These are phyloP conservation scores for Gymnoscopelus braueri DNA, from an alignment of 2,797 vertebrate genomes.

Conservation along the genomic window DNA sequence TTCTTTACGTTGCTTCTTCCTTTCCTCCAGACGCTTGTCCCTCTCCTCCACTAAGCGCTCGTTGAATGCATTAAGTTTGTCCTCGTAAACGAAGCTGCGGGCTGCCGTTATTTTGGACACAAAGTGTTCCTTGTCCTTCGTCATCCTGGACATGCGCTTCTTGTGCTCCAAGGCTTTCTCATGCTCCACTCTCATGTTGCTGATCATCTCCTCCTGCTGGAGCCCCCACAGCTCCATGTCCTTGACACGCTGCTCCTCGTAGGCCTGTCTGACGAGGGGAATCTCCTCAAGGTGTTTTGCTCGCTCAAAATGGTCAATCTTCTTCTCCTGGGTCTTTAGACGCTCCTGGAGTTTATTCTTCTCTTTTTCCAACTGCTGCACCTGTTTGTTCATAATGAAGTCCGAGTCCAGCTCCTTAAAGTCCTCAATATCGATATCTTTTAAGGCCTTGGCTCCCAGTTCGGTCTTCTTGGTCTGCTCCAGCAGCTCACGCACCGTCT, in stretches of 20 bases:
- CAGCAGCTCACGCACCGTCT: slow-evolving; percentile 94
- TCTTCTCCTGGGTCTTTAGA: slow-evolving; percentile 98
- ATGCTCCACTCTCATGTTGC: slow-evolving; percentile 93
- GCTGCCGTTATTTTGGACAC: slow-evolving; percentile 91
- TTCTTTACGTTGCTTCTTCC: slow-evolving; percentile 94
- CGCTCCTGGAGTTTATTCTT: slow-evolving; percentile 98
- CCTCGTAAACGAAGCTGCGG: slow-evolving; percentile 95
- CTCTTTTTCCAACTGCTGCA: slow-evolving; percentile 98
- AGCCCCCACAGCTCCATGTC: slow-evolving; percentile 99
- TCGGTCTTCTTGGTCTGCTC: slow-evolving; percentile 99
- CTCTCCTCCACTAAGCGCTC: slow-evolving; percentile 92
- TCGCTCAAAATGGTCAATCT: slow-evolving; percentile 99
- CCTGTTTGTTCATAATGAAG: slow-evolving; percentile 99
- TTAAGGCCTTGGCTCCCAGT: slow-evolving; percentile 97
- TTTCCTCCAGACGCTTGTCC: slow-evolving; percentile 90
- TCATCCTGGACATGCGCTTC: slow-evolving; percentile 94
- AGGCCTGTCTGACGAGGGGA: slow-evolving; percentile 94
- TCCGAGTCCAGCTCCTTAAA: slow-evolving; percentile 98
- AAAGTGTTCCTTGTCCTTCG: slow-evolving; percentile 95
- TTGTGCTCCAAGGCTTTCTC: slow-evolving; percentile 99
- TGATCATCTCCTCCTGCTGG: slow-evolving; percentile 98
- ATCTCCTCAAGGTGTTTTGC: slow-evolving; percentile 98
- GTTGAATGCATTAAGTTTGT: slow-evolving; percentile 94
- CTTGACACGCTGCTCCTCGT: slow-evolving; percentile 94
- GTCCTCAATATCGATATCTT: slow-evolving; percentile 99